phyloP scores from a whole-genome alignment of 2,113 vertebrate species.

The Oncorhynchus keta region DNA sequence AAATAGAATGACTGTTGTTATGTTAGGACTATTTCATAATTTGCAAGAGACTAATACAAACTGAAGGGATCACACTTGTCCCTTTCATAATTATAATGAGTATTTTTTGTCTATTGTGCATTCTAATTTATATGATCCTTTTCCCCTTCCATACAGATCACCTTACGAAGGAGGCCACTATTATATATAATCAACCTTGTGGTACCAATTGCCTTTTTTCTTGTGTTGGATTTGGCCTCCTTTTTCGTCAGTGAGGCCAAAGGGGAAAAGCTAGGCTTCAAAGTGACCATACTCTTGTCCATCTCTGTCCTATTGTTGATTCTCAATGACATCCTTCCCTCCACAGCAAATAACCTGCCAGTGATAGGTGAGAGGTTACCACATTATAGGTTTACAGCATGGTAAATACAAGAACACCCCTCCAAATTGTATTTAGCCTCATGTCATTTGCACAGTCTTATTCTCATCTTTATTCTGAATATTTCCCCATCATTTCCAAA shows the following conservation, averaged over 20 bases:
- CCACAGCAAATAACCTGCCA: background rate
- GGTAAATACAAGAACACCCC: too few relatives aligned
- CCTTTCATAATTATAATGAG: background rate
- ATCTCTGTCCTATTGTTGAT: slow-evolving; percentile 45
- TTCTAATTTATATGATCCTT: background rate
- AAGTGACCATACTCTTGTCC: slow-evolving; percentile 34
- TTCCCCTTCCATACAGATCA: slow-evolving; percentile 3
- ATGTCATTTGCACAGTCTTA: background rate
- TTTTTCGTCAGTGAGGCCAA: background rate
- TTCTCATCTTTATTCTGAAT: background rate
- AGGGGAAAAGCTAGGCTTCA: slow-evolving; percentile 27
- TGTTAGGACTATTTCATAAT: background rate
- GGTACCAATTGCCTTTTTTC: background rate
- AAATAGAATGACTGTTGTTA: background rate
- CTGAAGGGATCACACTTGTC: background rate
- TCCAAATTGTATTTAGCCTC: background rate
- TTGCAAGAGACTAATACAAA: background rate
- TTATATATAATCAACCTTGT: background rate
- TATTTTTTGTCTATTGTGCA: background rate
- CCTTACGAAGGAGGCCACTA: background rate
- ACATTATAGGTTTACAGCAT: background rate
- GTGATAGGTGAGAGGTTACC: slow-evolving; percentile 29
- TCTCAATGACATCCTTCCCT: slow-evolving; percentile 39
- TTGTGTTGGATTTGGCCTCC: slow-evolving; percentile 3
- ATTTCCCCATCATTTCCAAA: too few relatives aligned